Evolutionary conservation across 2,888 invertebrate species (phyloP).

Genomic region (Drosophila conformis): DNA sequence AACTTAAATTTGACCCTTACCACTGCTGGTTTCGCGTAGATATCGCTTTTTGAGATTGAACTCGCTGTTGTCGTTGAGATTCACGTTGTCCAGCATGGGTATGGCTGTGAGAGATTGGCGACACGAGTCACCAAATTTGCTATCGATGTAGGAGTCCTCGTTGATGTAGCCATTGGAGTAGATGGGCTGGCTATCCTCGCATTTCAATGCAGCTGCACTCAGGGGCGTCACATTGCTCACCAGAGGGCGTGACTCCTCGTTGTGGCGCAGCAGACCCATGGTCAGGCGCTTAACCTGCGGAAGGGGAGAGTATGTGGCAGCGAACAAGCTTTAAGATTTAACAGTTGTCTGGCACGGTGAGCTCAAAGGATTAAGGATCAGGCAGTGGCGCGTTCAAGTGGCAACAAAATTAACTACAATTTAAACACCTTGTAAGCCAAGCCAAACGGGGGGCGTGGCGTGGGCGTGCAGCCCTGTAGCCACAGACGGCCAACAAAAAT

Average conservation of each 20-base stretch:
- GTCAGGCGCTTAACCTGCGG: slow-evolving; percentile 89
- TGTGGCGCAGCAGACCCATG: slow-evolving; percentile 89
- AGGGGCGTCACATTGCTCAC: slow-evolving; percentile 87
- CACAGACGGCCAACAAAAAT: slow-evolving; percentile 54
- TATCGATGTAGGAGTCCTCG: slow-evolving; percentile 87
- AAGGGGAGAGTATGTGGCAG: background rate
- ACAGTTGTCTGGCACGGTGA: slow-evolving; percentile 29
- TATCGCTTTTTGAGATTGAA: slow-evolving; percentile 83
- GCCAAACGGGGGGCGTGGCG: slow-evolving; percentile 15
- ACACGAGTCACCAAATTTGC: slow-evolving; percentile 84
- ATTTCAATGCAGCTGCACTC: slow-evolving; percentile 43
- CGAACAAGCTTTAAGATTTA: slow-evolving; percentile 49
- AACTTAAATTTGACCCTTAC: slow-evolving; percentile 55
- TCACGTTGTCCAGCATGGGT: slow-evolving; percentile 82
- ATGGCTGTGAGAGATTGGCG: slow-evolving; percentile 83
- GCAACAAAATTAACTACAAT: slow-evolving; percentile 81
- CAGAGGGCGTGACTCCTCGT: slow-evolving; percentile 90
- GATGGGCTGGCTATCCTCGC: slow-evolving; percentile 65
- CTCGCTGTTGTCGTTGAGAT: slow-evolving; percentile 83
- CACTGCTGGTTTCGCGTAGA: slow-evolving; percentile 84
- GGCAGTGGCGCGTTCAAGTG: slow-evolving; percentile 60
- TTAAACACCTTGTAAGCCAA: slow-evolving; percentile 77
- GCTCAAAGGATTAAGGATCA: slow-evolving; percentile 46
- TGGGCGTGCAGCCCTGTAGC: slow-evolving; percentile 53
- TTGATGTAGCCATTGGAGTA: slow-evolving; percentile 89